Evolutionary conservation across 2,888 invertebrate genomes (phyloP), one percentile per base, ranked within the genome.

Genomic region (Diarsia mendica): DNA sequence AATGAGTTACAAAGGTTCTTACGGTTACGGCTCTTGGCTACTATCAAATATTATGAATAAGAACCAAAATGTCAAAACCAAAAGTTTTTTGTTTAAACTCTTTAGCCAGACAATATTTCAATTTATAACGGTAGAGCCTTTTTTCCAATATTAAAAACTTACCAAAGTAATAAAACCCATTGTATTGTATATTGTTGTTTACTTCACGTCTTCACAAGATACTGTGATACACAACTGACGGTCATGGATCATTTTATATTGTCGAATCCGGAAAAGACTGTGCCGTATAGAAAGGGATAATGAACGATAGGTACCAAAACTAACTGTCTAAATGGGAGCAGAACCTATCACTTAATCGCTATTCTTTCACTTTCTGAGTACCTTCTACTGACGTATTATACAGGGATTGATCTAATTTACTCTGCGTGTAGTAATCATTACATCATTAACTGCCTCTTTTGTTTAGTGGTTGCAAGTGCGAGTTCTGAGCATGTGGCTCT

Each of bases 131-230:
- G n/a, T 44, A 23, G 39, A 44, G 11, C 20, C 33, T 18, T 68
- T 55, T 55, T 46, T 33, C 63, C 5, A 9, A 46, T 15, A 13
- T 44, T 15, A 0, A 6, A 63, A 60, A 87, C 94, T 94, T 89
- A 96, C 95, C 91, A 94, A 87, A 77, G 90, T 79, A 87, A 92
- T 92, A 70, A 90, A 90, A 87, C 87, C 85, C 95, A 96, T 95
- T 70, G 39, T 76, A 39, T 18, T 88, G 87, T 82, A 86, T 79
- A 80, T 83, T 87, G 72, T 85, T 85, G 88, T 85, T 87, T 67
- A 49, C 71, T 79, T 64, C 64, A 61, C 66, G 80, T 79, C 65
- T 70, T 75, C 88, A 84, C 86, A 80, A 80, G 87, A 84, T 87
- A 88, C 75, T 93, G 80, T 94, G 93, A 91, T 93, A 87, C 77